phyloP scores from a whole-genome alignment of 2,888 invertebrate genomes.

The Stenodema calcarata region DNA sequence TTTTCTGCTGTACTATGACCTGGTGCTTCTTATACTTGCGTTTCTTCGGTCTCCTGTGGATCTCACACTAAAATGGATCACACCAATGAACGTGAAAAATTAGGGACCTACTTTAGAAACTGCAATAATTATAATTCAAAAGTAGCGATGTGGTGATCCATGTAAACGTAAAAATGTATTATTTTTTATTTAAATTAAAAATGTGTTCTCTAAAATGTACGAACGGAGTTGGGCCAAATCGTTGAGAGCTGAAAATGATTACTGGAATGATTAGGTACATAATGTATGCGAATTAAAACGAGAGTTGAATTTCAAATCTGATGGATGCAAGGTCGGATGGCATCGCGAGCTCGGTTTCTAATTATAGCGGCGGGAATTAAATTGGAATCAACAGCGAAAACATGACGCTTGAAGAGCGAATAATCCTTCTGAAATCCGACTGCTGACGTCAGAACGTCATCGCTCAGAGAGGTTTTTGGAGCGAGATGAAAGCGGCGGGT shows the following conservation, averaged over 20 bases:
- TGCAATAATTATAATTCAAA: no score
- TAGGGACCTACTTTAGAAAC: no score
- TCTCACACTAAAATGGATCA: no score
- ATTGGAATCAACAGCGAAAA: background rate
- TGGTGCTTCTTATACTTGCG: no score
- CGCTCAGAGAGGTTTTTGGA: background rate
- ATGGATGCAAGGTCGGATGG: background rate
- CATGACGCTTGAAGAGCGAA: background rate
- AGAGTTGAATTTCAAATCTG: background rate
- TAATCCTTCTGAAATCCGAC: background rate
- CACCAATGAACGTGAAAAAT: no score
- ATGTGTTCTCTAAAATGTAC: no score
- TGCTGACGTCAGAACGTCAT: background rate
- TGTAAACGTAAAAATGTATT: no score
- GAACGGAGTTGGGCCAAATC: background rate
- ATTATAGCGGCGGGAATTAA: background rate
- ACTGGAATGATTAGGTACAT: background rate
- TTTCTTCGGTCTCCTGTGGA: no score
- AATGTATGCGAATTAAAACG: background rate
- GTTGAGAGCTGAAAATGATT: background rate
- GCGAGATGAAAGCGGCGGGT: background rate
- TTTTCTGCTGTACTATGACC: no score
- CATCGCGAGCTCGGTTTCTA: background rate
- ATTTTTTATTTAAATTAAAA: no score
- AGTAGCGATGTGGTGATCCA: no score